phyloP scores from a whole-genome alignment of 2,113 vertebrate genomes.

The Octodon degus region DNA sequence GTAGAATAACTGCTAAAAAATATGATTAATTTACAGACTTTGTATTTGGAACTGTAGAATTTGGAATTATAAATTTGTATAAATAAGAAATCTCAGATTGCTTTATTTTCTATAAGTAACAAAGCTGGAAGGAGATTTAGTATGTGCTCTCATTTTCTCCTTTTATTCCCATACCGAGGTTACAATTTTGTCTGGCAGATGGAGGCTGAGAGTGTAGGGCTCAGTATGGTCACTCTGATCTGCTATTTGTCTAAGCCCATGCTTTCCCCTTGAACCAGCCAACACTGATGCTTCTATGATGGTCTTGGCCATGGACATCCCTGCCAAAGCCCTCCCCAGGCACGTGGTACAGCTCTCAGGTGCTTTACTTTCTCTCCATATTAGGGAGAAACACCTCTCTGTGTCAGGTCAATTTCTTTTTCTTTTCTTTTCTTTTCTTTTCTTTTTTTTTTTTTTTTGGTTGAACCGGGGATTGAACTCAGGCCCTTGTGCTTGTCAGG shows the following conservation, averaged over 20 bases:
- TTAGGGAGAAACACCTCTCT: background rate
- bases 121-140: background rate
- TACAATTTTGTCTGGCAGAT: background rate
- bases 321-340: background rate
- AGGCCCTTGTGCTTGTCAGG: no score
- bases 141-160: background rate
- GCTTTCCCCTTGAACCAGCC: background rate
- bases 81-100: conserved; percentile 33
- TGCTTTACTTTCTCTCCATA: background rate
- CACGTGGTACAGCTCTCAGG: background rate
- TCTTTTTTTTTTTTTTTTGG: no score
- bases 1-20: conserved; percentile 23
- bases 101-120: conserved; percentile 40
- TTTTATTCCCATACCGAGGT: background rate
- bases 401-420: background rate
- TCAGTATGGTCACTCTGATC: background rate
- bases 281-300: background rate
- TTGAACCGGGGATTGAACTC: no score
- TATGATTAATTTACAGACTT: background rate
- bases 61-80: conserved; percentile 14
- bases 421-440: background rate
- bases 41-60: conserved; percentile 39
- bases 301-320: background rate
- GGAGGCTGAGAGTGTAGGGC: background rate
- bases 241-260: background rate